phyloP scores from a whole-genome alignment of 2,888 invertebrate genomes.

The Caprella mutica region DNA sequence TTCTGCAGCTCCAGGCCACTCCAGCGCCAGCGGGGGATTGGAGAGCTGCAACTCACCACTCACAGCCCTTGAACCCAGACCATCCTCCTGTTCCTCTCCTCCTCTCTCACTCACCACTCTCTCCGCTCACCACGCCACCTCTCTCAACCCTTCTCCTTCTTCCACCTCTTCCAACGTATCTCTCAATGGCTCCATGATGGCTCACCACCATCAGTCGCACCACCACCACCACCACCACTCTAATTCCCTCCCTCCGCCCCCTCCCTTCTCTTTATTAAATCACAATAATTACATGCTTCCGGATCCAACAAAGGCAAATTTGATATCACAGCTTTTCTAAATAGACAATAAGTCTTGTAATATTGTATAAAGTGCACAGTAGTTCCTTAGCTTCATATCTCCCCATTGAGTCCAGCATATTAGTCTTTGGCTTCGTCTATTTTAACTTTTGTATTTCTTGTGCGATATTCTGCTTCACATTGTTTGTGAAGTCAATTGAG shows the following conservation, averaged over 20 bases:
- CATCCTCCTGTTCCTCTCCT: constrained; percentile 30
- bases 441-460: too few relatives aligned
- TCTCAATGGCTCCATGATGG: constrained; percentile 17
- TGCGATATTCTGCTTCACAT: too few relatives aligned
- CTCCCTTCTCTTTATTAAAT: constrained; percentile 32
- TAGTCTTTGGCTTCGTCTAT: too few relatives aligned
- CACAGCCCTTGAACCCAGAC: constrained; percentile 27
- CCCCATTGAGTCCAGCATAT: too few relatives aligned
- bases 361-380: not conserved
- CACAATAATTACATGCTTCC: constrained; percentile 34
- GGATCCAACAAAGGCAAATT: constrained; percentile 30
- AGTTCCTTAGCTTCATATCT: not conserved
- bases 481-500: too few relatives aligned
- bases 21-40: constrained; percentile 15
- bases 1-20: constrained; percentile 19
- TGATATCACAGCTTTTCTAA: constrained; percentile 33
- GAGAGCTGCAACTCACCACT: constrained; percentile 31
- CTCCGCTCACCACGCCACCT: constrained; percentile 24
- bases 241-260: constrained; percentile 16
- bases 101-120: constrained; percentile 33
- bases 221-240: constrained; percentile 5
- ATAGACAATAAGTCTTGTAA: not conserved
- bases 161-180: constrained; percentile 22
- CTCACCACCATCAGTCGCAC: constrained; percentile 1
- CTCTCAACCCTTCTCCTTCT: constrained; percentile 28